phyloP scores from a whole-genome alignment of 1,140 invertebrate genomes.

The Drosophila carrolli region DNA sequence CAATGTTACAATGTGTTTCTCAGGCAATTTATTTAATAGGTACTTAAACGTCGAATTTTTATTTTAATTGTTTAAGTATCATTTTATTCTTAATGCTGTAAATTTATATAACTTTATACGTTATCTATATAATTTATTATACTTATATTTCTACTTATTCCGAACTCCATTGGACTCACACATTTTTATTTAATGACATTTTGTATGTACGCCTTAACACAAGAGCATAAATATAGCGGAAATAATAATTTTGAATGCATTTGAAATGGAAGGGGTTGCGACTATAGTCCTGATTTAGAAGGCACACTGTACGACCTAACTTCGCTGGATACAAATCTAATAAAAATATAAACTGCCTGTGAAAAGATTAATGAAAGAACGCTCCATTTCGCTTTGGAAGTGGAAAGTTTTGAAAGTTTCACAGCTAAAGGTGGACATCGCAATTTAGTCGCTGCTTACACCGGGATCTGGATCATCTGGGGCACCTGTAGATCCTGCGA shows the following conservation, averaged over 20 bases:
- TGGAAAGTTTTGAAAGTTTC: background rate
- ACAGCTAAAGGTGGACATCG: background rate
- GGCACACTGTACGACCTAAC: background rate
- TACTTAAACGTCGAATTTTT: no score
- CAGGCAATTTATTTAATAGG: no score
- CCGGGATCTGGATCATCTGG: background rate
- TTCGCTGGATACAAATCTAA: slow-evolving; percentile 7
- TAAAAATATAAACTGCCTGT: slow-evolving; percentile 6
- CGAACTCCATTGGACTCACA: no score
- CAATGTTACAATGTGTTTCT: no score
- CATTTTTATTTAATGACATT: background rate
- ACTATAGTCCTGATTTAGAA: background rate
- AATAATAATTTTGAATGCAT: slow-evolving; percentile 1
- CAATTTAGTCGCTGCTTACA: slow-evolving; percentile 7
- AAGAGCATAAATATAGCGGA: background rate
- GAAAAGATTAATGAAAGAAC: slow-evolving; percentile 7
- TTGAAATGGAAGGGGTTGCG: background rate
- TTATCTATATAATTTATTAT: no score
- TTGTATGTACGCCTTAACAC: slow-evolving; percentile 1
- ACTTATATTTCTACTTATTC: no score
- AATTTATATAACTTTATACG: no score
- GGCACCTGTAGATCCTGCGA: background rate
- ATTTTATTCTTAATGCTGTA: no score
- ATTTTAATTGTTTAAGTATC: no score
- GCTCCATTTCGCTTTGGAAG: background rate